phyloP scores from a whole-genome alignment of 2,888 invertebrate genomes.

The Rotaria magnacalcarata region DNA sequence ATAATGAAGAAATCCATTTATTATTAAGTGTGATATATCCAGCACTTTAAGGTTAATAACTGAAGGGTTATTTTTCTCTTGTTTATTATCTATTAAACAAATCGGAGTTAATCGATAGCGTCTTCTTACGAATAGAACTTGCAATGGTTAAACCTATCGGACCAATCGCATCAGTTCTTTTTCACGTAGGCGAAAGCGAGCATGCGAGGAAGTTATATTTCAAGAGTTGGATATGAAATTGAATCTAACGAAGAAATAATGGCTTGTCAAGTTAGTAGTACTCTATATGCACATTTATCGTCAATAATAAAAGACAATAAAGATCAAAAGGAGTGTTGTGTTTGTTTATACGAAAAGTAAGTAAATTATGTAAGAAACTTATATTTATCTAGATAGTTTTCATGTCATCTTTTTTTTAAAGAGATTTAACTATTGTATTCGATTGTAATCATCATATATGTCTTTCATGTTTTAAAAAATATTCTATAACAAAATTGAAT shows the following conservation, averaged over 20 bases:
- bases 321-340: neutral
- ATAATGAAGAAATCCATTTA: no score
- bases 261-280: neutral
- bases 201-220: neutral
- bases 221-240: neutral
- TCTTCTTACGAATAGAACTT: neutral
- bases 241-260: neutral
- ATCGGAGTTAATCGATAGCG: neutral
- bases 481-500: conserved; percentile 33
- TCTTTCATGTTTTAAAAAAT: conserved; percentile 34
- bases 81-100: no score
- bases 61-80: no score
- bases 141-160: neutral
- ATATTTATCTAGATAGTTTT: neutral
- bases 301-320: neutral
- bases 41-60: no score
- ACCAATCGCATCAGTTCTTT: neutral
- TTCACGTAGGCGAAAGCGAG: neutral
- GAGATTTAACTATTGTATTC: neutral
- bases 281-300: neutral
- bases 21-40: no score
- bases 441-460: conserved; percentile 35
- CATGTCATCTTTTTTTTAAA: neutral
- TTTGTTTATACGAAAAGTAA: neutral
- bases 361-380: neutral